Evolutionary conservation across 2,888 invertebrate genomes (phyloP).

Genomic region (Operophtera brumata): DNA sequence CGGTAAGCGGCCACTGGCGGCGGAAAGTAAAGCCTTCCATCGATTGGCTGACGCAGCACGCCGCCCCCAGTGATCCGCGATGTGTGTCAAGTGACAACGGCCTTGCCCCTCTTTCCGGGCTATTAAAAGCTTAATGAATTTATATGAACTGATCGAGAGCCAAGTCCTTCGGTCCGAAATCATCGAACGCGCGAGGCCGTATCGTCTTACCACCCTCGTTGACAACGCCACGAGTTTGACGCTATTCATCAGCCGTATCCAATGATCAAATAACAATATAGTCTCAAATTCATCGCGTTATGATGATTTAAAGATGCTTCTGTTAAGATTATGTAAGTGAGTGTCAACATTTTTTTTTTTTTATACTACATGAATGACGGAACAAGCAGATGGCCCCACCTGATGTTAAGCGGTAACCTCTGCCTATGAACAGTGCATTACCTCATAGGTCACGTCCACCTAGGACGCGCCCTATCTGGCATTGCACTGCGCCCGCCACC

Average conservation of each 20-base stretch:
- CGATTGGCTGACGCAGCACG: slow-evolving; percentile 75
- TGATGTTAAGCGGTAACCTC: too few relatives aligned
- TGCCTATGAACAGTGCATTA: too few relatives aligned
- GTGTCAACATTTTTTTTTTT: too few relatives aligned
- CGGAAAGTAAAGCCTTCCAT: slow-evolving; percentile 56
- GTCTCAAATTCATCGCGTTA: slow-evolving; percentile 1
- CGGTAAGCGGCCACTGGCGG: slow-evolving; percentile 49
- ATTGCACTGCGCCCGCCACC: too few relatives aligned
- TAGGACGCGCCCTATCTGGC: too few relatives aligned
- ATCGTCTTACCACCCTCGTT: slow-evolving; percentile 16
- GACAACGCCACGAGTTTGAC: slow-evolving; percentile 6
- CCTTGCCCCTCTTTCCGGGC: slow-evolving; percentile 75
- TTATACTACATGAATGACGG: too few relatives aligned
- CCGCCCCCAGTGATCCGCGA: slow-evolving; percentile 64
- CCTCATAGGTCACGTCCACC: too few relatives aligned
- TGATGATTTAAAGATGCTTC: slow-evolving; percentile 2
- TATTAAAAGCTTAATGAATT: slow-evolving; percentile 78
- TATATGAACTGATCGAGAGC: slow-evolving; percentile 60
- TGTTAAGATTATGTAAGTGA: too few relatives aligned
- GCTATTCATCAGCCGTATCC: slow-evolving; percentile 35
- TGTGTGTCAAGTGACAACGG: slow-evolving; percentile 74
- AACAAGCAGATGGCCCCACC: too few relatives aligned
- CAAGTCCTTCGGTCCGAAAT: slow-evolving; percentile 54
- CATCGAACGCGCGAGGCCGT: slow-evolving; percentile 36
- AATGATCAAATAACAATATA: slow-evolving; percentile 10